Evolutionary conservation across 2,797 vertebrate genomes (phyloP).

Genomic region (Simalia tracyae): DNA sequence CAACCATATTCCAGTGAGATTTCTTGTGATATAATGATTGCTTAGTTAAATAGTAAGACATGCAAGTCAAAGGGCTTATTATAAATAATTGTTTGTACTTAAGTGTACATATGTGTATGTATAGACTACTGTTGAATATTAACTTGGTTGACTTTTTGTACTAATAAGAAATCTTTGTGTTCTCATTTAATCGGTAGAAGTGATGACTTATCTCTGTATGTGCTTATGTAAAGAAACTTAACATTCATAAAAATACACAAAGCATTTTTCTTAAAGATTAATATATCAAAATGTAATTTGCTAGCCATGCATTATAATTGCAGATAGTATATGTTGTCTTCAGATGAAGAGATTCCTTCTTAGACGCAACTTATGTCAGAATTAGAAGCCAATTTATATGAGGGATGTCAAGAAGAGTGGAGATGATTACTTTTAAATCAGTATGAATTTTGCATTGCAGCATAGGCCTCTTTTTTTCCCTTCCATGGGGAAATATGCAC

Average conservation of each 20-base stretch:
- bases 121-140: neutral
- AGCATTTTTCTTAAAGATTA: neutral
- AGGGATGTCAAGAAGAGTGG: neutral
- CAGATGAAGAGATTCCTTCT: neutral
- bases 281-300: slow-evolving; percentile 13
- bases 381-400: neutral
- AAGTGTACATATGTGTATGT: neutral
- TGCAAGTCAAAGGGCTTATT: neutral
- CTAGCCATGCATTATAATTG: neutral
- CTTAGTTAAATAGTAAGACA: neutral
- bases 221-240: slow-evolving; percentile 10
- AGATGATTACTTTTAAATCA: neutral
- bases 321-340: slow-evolving; percentile 3
- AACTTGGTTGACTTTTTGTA: fast-evolving
- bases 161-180: neutral
- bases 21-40: neutral
- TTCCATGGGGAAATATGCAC: neutral
- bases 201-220: neutral
- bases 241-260: neutral
- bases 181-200: neutral
- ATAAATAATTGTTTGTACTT: neutral
- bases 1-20: neutral
- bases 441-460: neutral
- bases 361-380: neutral
- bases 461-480: neutral